Evolutionary conservation across 2,113 vertebrate species (phyloP).

Genomic region (Aegypius monachus): DNA sequence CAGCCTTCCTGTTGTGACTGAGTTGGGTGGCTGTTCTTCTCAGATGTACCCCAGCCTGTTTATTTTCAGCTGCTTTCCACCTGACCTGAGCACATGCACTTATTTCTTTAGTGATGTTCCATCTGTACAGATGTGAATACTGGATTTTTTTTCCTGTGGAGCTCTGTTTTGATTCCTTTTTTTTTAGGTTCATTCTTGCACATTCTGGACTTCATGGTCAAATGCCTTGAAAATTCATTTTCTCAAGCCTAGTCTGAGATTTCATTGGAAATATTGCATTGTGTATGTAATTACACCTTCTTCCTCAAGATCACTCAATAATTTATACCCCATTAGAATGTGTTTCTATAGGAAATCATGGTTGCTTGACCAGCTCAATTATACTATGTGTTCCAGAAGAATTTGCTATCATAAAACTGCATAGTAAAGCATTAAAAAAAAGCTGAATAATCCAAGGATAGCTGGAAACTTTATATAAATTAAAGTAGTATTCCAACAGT

Average conservation of each 20-base stretch:
- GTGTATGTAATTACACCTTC: neutral
- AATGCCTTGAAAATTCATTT: conserved; percentile 7
- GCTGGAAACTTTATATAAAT: neutral
- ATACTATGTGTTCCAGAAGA: neutral
- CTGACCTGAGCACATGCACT: conserved; percentile 1
- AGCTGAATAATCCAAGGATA: neutral
- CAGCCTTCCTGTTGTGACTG: neutral
- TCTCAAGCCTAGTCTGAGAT: neutral
- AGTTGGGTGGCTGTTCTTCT: conserved; percentile 29
- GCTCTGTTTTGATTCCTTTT: neutral
- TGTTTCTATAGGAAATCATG: conserved; percentile 11
- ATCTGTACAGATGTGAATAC: neutral
- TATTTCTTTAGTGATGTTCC: neutral
- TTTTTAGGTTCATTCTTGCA: neutral
- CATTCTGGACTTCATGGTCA: neutral
- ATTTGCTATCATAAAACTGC: neutral
- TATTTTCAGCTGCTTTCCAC: conserved; percentile 41
- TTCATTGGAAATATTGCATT: neutral
- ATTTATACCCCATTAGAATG: neutral
- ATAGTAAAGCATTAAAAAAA: neutral
- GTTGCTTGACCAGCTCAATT: conserved; percentile 10
- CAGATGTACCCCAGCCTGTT: neutral
- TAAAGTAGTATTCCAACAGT: neutral
- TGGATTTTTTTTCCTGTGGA: neutral
- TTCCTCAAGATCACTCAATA: neutral